These are phyloP conservation scores for Rotaria sp. DNA, from an alignment of 2,888 invertebrate species.

Conservation along the genomic window DNA sequence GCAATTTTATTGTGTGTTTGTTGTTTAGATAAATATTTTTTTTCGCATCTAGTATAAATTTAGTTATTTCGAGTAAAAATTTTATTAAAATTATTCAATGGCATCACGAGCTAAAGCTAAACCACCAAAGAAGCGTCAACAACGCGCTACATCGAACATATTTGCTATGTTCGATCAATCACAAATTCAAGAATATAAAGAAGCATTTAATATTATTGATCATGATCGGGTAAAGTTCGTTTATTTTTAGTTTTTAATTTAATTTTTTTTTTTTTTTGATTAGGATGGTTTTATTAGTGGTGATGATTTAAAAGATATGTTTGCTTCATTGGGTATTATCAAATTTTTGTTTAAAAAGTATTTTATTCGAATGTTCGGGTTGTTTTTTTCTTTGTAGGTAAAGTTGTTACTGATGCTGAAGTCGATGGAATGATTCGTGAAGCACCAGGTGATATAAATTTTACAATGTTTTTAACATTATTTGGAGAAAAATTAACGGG, in stretches of 20 bases:
- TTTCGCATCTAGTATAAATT: not conserved
- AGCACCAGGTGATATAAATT: constrained; percentile 95
- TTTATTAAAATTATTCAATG: not conserved
- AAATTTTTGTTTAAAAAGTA: not conserved
- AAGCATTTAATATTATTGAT: constrained; percentile 99
- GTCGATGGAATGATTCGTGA: constrained; percentile 97
- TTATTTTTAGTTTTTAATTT: not conserved
- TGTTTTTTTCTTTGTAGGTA: constrained; percentile 50
- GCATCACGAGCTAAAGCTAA: constrained; percentile 11
- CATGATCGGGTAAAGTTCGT: constrained; percentile 67
- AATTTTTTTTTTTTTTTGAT: not conserved
- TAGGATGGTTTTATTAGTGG: constrained; percentile 92
- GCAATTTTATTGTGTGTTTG: not conserved
- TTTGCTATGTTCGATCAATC: constrained; percentile 99
- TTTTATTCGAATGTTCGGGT: not conserved
- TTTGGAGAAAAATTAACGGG: constrained; percentile 96
- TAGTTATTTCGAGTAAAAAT: not conserved
- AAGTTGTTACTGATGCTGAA: constrained; percentile 89
- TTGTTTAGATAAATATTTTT: not conserved
- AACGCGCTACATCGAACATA: constrained; percentile 53
- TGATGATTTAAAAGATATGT: constrained; percentile 96
- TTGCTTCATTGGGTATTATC: constrained; percentile 69
- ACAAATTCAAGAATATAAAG: constrained; percentile 98
- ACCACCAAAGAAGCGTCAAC: constrained; percentile 22
- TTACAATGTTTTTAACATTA: constrained; percentile 96